Evolutionary conservation across 1,140 invertebrate species (phyloP), one percentile per base, ranked within the genome.

Genomic region (Ylistrum balloti): DNA sequence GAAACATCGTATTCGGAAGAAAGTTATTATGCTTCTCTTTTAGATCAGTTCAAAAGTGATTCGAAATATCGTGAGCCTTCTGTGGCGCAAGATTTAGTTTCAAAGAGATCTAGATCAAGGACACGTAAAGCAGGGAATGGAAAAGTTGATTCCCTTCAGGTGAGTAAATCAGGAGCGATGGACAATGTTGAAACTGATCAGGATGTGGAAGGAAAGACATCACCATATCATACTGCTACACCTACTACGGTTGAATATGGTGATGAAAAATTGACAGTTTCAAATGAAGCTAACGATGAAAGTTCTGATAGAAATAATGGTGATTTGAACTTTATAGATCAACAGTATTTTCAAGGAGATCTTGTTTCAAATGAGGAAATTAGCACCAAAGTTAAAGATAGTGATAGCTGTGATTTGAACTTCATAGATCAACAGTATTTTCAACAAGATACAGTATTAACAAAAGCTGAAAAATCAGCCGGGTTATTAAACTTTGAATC

Each of bases 401-500:
- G 1, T 74, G n/a, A n/a, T 28, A 74, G 22, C 0, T 5, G 0
- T 28, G 56, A n/a, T 74, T 28, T 74, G 22, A 74, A 74, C n/a
- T 74, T 74, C 28, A 74, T 74, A 74, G 56, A 74, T 74, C 56
- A 74, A n/a, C 56, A 74, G n/a, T 74, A 74, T 74, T 28, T 74
- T 28, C 56, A 74, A 74, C 22, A 74, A 11, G 56, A 28, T 28
- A 5, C 28, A 28, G 22, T 28, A 17, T n/a, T 3, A 28, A 74
- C n/a, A 28, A 45, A 13, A 1, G 1, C 41, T 15, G 20, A 45
- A 45, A n/a, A 28, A 28, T 74, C 56, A 74, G 28, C 5, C 28
- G 5, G 20, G 0, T 28, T n/a, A n/a, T n/a, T 7, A 74, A 28
- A 74, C n/a, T 74, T 74, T 28, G 28, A 74, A 7, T 28, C 5